These are phyloP conservation scores for Rhamnusium bicolor DNA, from an alignment of 2,888 invertebrate genomes.

Conservation along the genomic window DNA sequence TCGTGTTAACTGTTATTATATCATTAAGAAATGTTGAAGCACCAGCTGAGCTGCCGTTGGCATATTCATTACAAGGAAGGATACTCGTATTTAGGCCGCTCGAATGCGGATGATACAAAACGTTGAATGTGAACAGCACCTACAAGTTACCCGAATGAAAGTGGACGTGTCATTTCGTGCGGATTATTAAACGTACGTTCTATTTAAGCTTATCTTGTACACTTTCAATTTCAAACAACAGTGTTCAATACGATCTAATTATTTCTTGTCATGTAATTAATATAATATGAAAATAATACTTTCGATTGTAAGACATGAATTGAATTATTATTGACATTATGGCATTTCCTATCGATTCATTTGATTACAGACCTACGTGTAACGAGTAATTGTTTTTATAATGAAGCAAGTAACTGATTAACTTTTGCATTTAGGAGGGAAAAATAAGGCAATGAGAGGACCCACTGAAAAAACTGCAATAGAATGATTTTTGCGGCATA, in stretches of 20 bases:
- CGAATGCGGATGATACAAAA: neutral
- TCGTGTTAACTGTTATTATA: too few relatives aligned
- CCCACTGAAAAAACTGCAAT: too few relatives aligned
- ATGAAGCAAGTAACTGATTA: too few relatives aligned
- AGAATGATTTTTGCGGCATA: too few relatives aligned
- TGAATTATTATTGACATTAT: neutral
- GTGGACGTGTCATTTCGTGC: neutral
- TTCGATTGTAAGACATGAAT: conserved; percentile 13
- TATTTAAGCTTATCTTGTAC: neutral
- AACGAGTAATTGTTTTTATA: too few relatives aligned
- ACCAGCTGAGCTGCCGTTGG: neutral
- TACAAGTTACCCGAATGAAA: neutral
- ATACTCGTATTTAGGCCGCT: neutral
- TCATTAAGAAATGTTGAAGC: neutral
- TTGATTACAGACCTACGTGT: too few relatives aligned
- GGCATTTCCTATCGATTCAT: too few relatives aligned
- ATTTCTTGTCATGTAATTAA: conserved; percentile 21
- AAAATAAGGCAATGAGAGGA: too few relatives aligned
- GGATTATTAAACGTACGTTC: neutral
- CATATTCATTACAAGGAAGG: neutral
- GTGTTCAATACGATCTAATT: conserved; percentile 16
- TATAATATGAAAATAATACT: conserved; percentile 12
- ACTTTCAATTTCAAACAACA: neutral
- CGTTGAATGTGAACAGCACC: neutral
- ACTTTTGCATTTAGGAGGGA: too few relatives aligned